A percentile compares a stretch with the other conserved stretches of the same genome.
These are phyloP conservation scores for Liparis tanakae DNA, from an alignment of 2,797 vertebrate species.

Conservation along the genomic window DNA sequence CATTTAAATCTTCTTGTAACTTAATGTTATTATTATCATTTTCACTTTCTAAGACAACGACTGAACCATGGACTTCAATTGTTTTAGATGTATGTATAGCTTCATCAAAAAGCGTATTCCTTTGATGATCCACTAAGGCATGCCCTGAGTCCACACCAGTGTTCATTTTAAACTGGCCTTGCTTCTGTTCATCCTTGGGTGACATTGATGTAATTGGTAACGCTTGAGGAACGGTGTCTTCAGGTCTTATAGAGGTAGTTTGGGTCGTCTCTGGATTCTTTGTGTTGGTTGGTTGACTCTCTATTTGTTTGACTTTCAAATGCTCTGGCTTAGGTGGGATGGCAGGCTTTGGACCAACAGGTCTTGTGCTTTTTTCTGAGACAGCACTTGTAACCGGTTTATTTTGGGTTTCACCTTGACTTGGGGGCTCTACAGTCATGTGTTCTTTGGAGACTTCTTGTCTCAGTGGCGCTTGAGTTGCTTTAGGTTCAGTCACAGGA, in stretches of 20 bases:
- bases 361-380: constrained; percentile 63
- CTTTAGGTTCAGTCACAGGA: constrained; percentile 75
- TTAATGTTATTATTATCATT: constrained; percentile 31
- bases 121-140: constrained; percentile 12
- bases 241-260: constrained; percentile 29
- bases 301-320: constrained; percentile 69
- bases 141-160: not conserved
- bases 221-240: constrained; percentile 58
- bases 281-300: constrained; percentile 74
- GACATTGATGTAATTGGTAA: constrained; percentile 52
- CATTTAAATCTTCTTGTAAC: constrained; percentile 40
- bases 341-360: constrained; percentile 75
- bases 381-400: constrained; percentile 27
- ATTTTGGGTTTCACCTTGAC: constrained; percentile 44
- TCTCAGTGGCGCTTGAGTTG: constrained; percentile 82
- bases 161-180: constrained; percentile 12
- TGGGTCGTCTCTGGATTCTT: constrained; percentile 52
- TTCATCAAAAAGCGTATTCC: constrained; percentile 47
- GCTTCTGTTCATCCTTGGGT: constrained; percentile 38
- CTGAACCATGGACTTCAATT: constrained; percentile 45
- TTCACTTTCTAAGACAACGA: not conserved
- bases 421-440: constrained; percentile 13
- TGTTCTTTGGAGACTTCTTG: constrained; percentile 60
- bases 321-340: constrained; percentile 83
- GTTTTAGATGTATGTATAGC: constrained; percentile 62